Conservation (phyloP, 2,888 invertebrate genomes). For the Lapara coniferarum region DNA sequence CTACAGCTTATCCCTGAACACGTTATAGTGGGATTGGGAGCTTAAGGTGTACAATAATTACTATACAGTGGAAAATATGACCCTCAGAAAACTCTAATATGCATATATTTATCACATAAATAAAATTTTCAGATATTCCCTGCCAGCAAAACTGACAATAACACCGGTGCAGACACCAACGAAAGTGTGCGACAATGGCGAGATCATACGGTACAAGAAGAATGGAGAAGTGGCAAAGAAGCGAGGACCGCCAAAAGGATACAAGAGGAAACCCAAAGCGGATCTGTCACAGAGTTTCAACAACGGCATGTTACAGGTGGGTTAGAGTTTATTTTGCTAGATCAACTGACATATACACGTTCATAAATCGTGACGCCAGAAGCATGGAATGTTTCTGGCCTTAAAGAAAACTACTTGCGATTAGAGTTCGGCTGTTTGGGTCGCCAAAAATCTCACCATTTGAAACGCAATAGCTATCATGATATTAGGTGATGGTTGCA, state of each 20-base stretch:
- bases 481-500: too few species aligned
- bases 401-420: neutral
- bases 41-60: too few species aligned
- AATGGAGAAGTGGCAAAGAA: constrained; percentile 78
- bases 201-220: constrained; percentile 73
- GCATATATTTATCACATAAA: neutral
- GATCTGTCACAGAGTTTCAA: constrained; percentile 65
- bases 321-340: neutral
- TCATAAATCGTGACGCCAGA: too few species aligned
- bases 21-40: too few species aligned
- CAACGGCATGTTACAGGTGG: constrained; percentile 62
- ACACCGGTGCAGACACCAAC: constrained; percentile 60
- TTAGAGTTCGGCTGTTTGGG: neutral
- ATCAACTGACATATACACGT: too few species aligned
- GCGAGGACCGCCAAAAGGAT: constrained; percentile 74
- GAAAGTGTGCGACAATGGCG: constrained; percentile 51
- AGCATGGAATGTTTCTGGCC: too few species aligned
- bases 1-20: too few species aligned
- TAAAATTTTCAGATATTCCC: constrained; percentile 48
- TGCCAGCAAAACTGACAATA: constrained; percentile 71
- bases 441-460: too few species aligned
- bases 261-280: constrained; percentile 72
- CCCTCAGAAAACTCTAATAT: too few species aligned
- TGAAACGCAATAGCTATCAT: too few species aligned
- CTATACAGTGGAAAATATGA: too few species aligned